These are phyloP conservation scores for Drosophila novamexicana DNA, from an alignment of 1,140 invertebrate genomes.

Conservation along the genomic window DNA sequence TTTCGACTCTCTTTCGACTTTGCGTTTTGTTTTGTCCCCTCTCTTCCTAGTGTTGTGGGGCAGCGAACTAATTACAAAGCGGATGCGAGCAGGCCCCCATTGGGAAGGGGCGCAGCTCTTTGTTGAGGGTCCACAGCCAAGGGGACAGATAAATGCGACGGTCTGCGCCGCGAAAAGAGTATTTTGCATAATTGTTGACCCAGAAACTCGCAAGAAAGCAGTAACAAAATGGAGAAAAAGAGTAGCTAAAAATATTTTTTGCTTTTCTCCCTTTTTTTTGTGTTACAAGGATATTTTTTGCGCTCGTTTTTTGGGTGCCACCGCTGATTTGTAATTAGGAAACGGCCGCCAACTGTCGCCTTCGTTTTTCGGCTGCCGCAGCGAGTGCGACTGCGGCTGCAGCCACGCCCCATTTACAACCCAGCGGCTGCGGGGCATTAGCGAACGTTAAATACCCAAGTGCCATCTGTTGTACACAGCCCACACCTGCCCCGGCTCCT, in stretches of 20 bases:
- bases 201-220: constrained; percentile 71
- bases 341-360: constrained; percentile 83
- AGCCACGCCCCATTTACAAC: constrained; percentile 74
- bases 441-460: constrained; percentile 82
- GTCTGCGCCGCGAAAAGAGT: constrained; percentile 76
- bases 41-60: constrained; percentile 23
- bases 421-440: constrained; percentile 71
- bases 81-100: constrained; percentile 55
- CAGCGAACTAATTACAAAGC: constrained; percentile 76
- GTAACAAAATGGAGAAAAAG: constrained; percentile 45
- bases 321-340: constrained; percentile 84
- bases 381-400: constrained; percentile 23
- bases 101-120: constrained; percentile 31
- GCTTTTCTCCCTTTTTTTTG: constrained; percentile 41
- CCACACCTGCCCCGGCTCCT: neutral
- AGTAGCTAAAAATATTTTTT: constrained; percentile 30
- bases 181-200: constrained; percentile 83
- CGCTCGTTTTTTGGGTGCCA: constrained; percentile 38
- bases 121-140: constrained; percentile 56
- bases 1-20: constrained; percentile 21
- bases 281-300: constrained; percentile 38
- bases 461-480: constrained; percentile 57
- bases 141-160: constrained; percentile 77
- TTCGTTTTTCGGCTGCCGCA: constrained; percentile 52
- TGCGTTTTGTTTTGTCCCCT: neutral